Evolutionary conservation across 2,888 invertebrate species (phyloP).

Genomic region (Volucella inflata): DNA sequence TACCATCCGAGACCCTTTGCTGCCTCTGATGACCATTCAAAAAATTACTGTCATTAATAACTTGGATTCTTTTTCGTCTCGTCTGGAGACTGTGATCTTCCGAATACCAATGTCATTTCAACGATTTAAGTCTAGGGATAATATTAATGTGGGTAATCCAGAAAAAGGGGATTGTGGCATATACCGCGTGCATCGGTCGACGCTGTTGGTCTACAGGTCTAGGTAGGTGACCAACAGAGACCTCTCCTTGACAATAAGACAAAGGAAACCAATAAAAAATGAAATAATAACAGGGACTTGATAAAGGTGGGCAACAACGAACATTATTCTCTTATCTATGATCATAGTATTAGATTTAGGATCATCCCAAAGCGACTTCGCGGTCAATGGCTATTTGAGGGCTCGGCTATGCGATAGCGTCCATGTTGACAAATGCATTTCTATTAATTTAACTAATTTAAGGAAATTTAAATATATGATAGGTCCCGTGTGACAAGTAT

Average conservation of each 20-base stretch:
- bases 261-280: constrained; percentile 67
- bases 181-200: constrained; percentile 41
- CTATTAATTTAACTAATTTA: constrained; percentile 75
- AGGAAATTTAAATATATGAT: constrained; percentile 61
- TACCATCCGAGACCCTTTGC: constrained; percentile 64
- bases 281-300: constrained; percentile 61
- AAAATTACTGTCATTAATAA: constrained; percentile 74
- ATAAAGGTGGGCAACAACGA: constrained; percentile 65
- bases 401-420: constrained; percentile 41
- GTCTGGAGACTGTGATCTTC: constrained; percentile 49
- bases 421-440: constrained; percentile 73
- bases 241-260: constrained; percentile 63
- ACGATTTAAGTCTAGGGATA: constrained; percentile 66
- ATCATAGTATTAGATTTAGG: constrained; percentile 67
- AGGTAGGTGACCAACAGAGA: constrained; percentile 64
- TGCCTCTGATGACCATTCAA: constrained; percentile 75
- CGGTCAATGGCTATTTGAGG: constrained; percentile 22
- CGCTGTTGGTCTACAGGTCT: constrained; percentile 21
- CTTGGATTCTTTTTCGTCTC: constrained; percentile 34
- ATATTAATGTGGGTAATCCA: constrained; percentile 74
- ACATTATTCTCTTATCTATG: constrained; percentile 60
- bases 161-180: constrained; percentile 68
- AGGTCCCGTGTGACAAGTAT: constrained; percentile 58
- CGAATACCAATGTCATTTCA: constrained; percentile 73
- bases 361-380: constrained; percentile 38